A percentile compares a stretch with the other conserved stretches of the same genome.
phyloP scores from a whole-genome alignment of 2,888 invertebrate species.

The Leucozona laternaria region DNA sequence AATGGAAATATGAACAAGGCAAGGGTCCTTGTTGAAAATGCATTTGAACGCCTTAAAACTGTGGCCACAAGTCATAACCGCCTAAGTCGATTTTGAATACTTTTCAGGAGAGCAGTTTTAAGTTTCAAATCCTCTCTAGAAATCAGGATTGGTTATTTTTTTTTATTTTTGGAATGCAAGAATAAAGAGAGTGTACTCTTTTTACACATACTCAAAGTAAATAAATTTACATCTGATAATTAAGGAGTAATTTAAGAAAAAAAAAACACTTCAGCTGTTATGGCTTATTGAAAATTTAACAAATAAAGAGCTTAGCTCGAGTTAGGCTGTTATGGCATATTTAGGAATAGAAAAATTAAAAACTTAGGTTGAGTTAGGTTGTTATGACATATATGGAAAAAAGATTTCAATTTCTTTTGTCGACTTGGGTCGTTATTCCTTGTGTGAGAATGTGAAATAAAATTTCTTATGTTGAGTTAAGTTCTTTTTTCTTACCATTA shows the following conservation, averaged over 20 bases:
- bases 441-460: not conserved
- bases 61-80: not conserved
- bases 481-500: not conserved
- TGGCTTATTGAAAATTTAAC: no score
- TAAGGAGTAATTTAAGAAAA: no score
- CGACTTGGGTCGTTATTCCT: constrained; percentile 13
- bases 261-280: no score
- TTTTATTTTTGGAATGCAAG: not conserved
- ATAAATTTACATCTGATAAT: no score
- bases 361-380: no score
- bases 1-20: not conserved
- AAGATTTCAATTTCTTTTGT: constrained; percentile 4
- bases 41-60: not conserved
- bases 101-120: constrained; percentile 1
- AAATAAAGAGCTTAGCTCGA: no score
- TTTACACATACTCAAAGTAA: not conserved
- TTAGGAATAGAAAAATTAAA: no score
- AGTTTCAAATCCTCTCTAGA: not conserved
- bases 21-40: not conserved
- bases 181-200: not conserved
- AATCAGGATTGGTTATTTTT: not conserved
- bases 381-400: no score
- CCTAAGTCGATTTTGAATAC: constrained; percentile 8
- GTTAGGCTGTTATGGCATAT: no score
- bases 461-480: constrained; percentile 11